Evolutionary conservation across 2,113 vertebrate species (phyloP).

Genomic region (Anhinga rufa): DNA sequence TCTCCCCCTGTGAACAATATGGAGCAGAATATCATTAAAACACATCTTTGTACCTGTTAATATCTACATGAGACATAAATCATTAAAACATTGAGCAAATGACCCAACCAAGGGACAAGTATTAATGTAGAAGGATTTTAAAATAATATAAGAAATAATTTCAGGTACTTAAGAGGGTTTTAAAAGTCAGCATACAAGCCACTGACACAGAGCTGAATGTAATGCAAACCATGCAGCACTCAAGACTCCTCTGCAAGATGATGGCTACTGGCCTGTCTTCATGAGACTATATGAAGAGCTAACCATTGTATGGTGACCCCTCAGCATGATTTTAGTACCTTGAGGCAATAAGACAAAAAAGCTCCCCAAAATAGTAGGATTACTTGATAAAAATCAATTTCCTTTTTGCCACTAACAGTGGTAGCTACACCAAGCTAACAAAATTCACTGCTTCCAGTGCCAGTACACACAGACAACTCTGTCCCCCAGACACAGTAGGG

Average conservation of each 20-base stretch:
- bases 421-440: not conserved
- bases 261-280: not conserved
- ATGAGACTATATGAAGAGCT: not conserved
- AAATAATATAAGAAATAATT: not conserved
- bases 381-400: not conserved
- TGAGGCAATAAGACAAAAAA: not conserved
- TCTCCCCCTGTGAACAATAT: not conserved
- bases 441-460: not conserved
- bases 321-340: not conserved
- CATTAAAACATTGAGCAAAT: conserved; percentile 19
- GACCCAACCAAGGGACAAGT: not conserved
- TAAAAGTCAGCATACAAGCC: not conserved
- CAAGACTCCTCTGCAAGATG: not conserved
- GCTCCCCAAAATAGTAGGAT: not conserved
- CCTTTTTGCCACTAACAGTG: not conserved
- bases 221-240: not conserved
- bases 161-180: not conserved
- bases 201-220: not conserved
- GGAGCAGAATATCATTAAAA: conserved; percentile 25
- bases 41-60: not conserved
- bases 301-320: not conserved
- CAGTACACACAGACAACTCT: not conserved
- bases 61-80: conserved; percentile 14
- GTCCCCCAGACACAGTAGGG: not conserved
- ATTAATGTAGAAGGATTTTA: not conserved